Conservation (phyloP, 2,888 invertebrate genomes). For the Epirrhoe tristata region DNA sequence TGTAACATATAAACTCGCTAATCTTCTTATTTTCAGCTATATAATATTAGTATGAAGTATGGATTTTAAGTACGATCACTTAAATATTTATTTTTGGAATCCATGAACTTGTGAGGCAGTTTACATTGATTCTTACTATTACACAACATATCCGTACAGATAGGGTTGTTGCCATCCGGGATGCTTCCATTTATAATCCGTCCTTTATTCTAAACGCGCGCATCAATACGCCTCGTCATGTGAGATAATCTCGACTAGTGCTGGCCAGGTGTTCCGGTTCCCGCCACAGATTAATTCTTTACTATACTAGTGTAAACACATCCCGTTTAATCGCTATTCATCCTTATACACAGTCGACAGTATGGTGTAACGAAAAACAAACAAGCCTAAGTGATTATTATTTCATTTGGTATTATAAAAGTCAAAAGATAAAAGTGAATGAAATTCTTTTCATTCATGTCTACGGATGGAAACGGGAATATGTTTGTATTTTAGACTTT, state of each 20-base stretch:
- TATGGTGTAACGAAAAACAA: neutral
- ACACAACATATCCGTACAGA: conserved; percentile 38
- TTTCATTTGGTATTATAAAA: neutral
- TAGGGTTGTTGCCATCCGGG: conserved; percentile 41
- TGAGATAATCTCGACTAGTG: conserved; percentile 52
- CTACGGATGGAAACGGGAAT: neutral
- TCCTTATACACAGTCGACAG: conserved; percentile 2
- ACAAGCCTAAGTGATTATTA: neutral
- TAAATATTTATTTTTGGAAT: neutral
- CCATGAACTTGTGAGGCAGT: conserved; percentile 1
- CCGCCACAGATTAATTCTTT: conserved; percentile 25
- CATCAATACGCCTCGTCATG: conserved; percentile 51
- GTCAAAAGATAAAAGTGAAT: neutral
- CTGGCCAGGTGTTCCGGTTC: conserved; percentile 40
- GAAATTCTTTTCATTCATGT: neutral
- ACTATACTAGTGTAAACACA: conserved; percentile 8
- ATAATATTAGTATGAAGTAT: no score
- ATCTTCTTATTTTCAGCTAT: no score
- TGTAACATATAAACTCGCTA: no score
- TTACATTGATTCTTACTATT: conserved; percentile 17
- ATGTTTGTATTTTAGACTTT: neutral
- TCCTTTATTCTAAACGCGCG: conserved; percentile 43
- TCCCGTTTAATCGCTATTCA: conserved; percentile 19
- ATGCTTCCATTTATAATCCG: conserved; percentile 43
- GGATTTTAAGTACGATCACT: no score